Evolutionary conservation across 2,797 vertebrate species (phyloP), one percentile per base, ranked within the genome.

Genomic region (Anniella stebbinsi): DNA sequence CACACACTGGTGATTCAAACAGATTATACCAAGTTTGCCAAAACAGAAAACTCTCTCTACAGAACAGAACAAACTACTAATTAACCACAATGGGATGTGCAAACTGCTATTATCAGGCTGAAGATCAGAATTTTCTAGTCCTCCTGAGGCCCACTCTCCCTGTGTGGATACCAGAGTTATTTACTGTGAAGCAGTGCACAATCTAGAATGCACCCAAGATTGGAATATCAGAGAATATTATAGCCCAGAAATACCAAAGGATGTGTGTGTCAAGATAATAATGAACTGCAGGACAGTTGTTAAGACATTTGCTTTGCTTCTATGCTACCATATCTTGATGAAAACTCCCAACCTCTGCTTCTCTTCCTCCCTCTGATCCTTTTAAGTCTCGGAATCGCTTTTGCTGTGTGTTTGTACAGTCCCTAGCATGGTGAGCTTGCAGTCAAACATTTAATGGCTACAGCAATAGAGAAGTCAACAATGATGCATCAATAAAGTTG

Each of bases 1-100:
- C 91, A 92, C 33, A 89, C 57, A 84, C 92, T 93, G 95, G 85
- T 95, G 94, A 70, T 45, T 77, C 18, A 70, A 94, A 82, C 90
- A 86, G 85, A 93, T 84, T 94, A 91, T 38, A 87, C n/a, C 76
- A 89, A 94, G 66, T 21, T 81, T 95, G 77, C 66, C 77, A 2
- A 69, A 83, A 91, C 36, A 91, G 15, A 4, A 78, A 45, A 70
- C 15, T 36, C 28, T 88, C 41, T 77, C 21, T 41, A 36, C 77
- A 72, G 30, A 81, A 57, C 9, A 81, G 51, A 1, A 12, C 41
- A 63, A 80, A 80, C 13, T 73, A 80, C 28, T 78, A 54, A 41
- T 17, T 30, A 78, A 7, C 8, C 21, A 77, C 48, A 63, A 0
- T 80, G 66, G n/a, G 38, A 80, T 75, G 86, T 90, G 10, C 0